Evolutionary conservation across 1,140 invertebrate genomes (phyloP), one percentile per base, ranked within the genome.

Genomic region (Neodiprion virginianus): DNA sequence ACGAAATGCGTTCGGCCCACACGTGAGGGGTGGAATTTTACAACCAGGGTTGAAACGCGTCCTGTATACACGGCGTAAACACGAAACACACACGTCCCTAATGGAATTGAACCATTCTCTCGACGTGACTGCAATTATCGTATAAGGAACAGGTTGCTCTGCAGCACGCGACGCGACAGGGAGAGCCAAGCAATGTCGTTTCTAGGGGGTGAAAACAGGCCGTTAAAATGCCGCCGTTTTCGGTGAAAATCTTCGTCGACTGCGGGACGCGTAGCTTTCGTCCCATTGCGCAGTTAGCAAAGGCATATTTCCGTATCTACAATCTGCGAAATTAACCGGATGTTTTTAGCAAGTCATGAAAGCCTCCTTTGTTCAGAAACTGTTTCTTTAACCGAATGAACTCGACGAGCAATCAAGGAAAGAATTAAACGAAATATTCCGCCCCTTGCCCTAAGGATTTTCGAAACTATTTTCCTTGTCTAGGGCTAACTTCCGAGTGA

Each of bases 261-360:
- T 40, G 53, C n/a, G 11, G 0, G n/a, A 8, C n/a, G 71, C 53
- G 73, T 78, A 78, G 78, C 74, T 76, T 77, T 72, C 74, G 75
- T 68, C 79, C 79, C 77, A 80, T 78, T 80, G 76, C 77, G 71
- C 76, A 79, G 76, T 79, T 80, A 79, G 77, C 76, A 72, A 77
- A 73, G 71, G 74, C 72, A 74, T 74, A 75, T 80, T 80, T 76
- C 74, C 79, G 78, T 79, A 76, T 78, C 74, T 73, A 40, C 2
- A 40, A 40, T 40, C 28, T 40, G 28, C 28, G 5, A 5, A 40
- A 40, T 40, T 40, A 40, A 40, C 28, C 28, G 5, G 28, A 40
- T 5, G 28, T 40, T 40, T 40, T 40, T 40, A 40, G 28, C 28
- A 5, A 40, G 28, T 40, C 28, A 40, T 40, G 28, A 40, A 40